Evolutionary conservation across 2,113 vertebrate species (phyloP), one percentile per base, ranked within the genome.

Genomic region (Ictalurus furcatus): DNA sequence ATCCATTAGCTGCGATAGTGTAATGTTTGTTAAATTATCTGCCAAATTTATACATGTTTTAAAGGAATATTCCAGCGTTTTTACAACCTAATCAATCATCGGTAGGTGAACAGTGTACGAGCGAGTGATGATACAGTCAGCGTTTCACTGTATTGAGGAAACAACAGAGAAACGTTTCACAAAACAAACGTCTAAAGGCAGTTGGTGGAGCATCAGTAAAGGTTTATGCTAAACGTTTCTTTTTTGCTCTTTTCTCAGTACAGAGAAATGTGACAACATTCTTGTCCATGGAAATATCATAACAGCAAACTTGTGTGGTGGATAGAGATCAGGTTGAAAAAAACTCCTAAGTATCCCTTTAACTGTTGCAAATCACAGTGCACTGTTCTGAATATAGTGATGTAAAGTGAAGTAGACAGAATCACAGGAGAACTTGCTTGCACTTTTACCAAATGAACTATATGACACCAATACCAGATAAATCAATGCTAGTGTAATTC

Each of bases 341-440:
- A 81, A 52, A 28, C 8, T 25, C 44, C 25, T 28, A 23, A 58
- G 14, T 82, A 59, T 82, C 59, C 54, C 54, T 58, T 82, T 30
- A 82, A 81, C 25, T 54, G 58, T 79, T 89, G 61, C 61, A 71
- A 71, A 85, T 89, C 74, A 85, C 88, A 89, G 88, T 89, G 84
- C 84, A 59, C 61, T 85, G 88, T 86, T 85, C 37, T 69, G 56
- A 80, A 19, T 58, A 59, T 40, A 79, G 19, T 89, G 84, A 86
- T 48, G 86, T 84, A 48, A 61, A 40, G 58, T 61, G 56, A 89
- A 85, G 44, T 56, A 40, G 61, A 71, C 34, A 81, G 76, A 34
- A 86, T 59, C 63, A 30, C 19, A 28, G 63, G 83, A 85, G 30
- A 56, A 79, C 71, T 85, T 67, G 30, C 25, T 78, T 85, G 67